Evolutionary conservation across 2,797 vertebrate genomes (phyloP).

Genomic region (Chelon auratus): DNA sequence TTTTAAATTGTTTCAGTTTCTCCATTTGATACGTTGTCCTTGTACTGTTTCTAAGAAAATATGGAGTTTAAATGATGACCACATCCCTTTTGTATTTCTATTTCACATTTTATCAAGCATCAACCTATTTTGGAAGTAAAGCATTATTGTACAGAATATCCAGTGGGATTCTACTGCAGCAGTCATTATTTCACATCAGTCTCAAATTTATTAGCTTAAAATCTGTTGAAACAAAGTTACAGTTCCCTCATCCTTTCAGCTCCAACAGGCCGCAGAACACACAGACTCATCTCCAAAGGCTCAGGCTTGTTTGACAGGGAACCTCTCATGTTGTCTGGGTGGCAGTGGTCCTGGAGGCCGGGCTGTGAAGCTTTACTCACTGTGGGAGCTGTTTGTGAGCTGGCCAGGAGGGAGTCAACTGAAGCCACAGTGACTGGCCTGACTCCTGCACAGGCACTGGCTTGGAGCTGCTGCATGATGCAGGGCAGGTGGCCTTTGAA

Average conservation of each 20-base stretch:
- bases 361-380: constrained; percentile 33
- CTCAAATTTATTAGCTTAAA: constrained; percentile 11
- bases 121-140: too few relatives aligned
- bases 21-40: too few relatives aligned
- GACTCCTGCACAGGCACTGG: constrained; percentile 39
- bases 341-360: constrained; percentile 38
- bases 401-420: constrained; percentile 43
- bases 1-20: too few relatives aligned
- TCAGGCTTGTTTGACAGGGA: constrained; percentile 28
- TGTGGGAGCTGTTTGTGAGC: constrained; percentile 30
- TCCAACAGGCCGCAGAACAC: constrained; percentile 4
- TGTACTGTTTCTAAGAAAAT: too few relatives aligned
- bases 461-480: constrained; percentile 56
- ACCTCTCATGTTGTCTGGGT: constrained; percentile 16
- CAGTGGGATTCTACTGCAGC: neutral
- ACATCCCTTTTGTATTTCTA: too few relatives aligned
- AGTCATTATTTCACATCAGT: neutral
- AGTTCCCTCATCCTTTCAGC: constrained; percentile 20
- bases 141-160: too few relatives aligned
- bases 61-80: too few relatives aligned
- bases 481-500: constrained; percentile 48
- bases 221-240: neutral
- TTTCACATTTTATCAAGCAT: too few relatives aligned
- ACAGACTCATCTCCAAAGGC: constrained; percentile 24
- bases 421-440: constrained; percentile 51